Conservation (phyloP, 1,140 invertebrate genomes). For the Lasioglossum baleicum region DNA sequence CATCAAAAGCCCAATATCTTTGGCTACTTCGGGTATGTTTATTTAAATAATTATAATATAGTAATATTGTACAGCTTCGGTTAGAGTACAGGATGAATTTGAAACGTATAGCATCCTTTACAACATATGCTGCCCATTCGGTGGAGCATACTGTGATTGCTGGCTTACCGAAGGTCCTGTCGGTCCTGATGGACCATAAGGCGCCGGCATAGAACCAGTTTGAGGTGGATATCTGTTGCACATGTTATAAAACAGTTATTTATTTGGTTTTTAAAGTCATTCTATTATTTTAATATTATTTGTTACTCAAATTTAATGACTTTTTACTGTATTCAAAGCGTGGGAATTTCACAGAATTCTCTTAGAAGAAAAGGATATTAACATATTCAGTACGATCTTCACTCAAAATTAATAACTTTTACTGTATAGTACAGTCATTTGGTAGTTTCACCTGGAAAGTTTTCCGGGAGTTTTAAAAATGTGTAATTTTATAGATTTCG, state of each 20-base stretch:
- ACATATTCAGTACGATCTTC: background rate
- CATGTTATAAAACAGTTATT: constrained; percentile 48
- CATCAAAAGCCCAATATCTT: constrained; percentile 67
- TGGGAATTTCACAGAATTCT: background rate
- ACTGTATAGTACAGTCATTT: too few relatives aligned
- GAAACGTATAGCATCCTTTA: constrained; percentile 60
- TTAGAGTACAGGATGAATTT: constrained; percentile 66
- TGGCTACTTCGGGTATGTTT: constrained; percentile 69
- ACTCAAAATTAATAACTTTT: too few relatives aligned
- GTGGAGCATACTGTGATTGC: constrained; percentile 69
- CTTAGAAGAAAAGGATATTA: background rate
- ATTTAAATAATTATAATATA: constrained; percentile 73
- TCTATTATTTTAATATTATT: too few relatives aligned
- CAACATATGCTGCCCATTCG: constrained; percentile 73
- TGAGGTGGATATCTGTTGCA: constrained; percentile 68
- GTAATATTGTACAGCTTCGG: constrained; percentile 70
- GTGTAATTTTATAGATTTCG: too few relatives aligned
- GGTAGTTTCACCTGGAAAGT: too few relatives aligned
- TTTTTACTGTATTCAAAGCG: background rate
- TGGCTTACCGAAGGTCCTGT: constrained; percentile 62
- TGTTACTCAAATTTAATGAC: too few relatives aligned
- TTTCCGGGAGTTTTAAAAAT: too few relatives aligned
- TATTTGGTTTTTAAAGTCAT: too few relatives aligned
- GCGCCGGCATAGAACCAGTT: constrained; percentile 49
- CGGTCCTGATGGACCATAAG: constrained; percentile 63